Base-by-base conservation (phyloP, 2,797 vertebrate genomes). In the Etheostoma perlongum region DNA sequence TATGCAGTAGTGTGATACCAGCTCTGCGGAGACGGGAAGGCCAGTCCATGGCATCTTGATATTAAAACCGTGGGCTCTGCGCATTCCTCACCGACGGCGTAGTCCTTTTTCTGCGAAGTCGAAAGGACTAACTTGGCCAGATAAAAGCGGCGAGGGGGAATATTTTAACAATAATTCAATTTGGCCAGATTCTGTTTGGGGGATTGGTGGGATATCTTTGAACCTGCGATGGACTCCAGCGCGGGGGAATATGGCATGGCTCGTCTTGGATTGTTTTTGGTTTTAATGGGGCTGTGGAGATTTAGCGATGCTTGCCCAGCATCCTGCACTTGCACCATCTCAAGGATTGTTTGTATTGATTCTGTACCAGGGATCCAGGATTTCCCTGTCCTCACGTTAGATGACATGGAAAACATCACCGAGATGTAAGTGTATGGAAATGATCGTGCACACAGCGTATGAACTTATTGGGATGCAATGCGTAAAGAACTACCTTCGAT, bases 391-490 rank as follows among this genome's bases (percentile, higher is more conserved):
- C 93, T 98, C 91, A 91, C 94, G 85, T 89, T 94, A 77, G 95
- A 95, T 81, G 97, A 97, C 91, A 96, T 96, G 84, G 96, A 98
- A 94, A 98, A 98, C 91, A 96, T 99, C 95, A 98, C 97, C 65
- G 97, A 98, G 82, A 99, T 99, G 98, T 98, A 95, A 97, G 98
- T 97, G 92, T 61, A 23, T 65, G 78, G 36, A 76, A 70, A 74
- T 16, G 52, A 74, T 66, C 77, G 74, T 23, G 79, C 85, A 67
- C 71, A 67, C 69, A 71, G 81, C 78, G 71, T 42, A 40, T 73
- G 72, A 88, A 88, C 85, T 91, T 88, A 83, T 81, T 80, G 78
- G 89, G 82, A 86, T 85, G 83, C 81, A 84, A 79, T 82, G 87
- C 85, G 82, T 85, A 85, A 85, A 83, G 27, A 81, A 52, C 66